Evolutionary conservation across 2,888 invertebrate species (phyloP).

Genomic region (Lissonota sp.): DNA sequence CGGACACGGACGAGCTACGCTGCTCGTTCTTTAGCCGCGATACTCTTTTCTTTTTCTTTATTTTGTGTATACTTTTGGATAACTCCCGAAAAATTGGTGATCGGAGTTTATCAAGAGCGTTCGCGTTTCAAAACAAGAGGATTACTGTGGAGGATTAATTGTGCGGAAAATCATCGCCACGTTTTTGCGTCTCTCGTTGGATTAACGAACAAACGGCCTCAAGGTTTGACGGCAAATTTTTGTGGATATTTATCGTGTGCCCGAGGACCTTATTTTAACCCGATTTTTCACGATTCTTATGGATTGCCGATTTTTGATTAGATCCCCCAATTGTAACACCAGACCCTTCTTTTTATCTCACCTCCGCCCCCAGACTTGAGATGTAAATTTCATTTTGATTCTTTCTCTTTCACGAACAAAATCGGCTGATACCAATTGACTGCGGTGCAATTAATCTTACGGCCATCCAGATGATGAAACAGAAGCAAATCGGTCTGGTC

Average conservation of each 20-base stretch:
- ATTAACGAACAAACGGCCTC: slow-evolving; percentile 53
- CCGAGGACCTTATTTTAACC: no score
- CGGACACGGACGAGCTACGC: slow-evolving; percentile 60
- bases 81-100: neutral
- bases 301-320: no score
- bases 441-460: slow-evolving; percentile 20
- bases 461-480: slow-evolving; percentile 85
- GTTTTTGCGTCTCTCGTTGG: slow-evolving; percentile 27
- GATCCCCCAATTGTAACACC: neutral
- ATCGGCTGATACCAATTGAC: neutral
- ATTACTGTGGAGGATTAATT: slow-evolving; percentile 52
- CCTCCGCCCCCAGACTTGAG: neutral
- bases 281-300: neutral
- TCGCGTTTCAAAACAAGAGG: neutral
- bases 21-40: slow-evolving; percentile 58
- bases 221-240: slow-evolving; percentile 48
- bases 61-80: neutral
- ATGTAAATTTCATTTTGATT: slow-evolving; percentile 26
- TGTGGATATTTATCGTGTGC: neutral
- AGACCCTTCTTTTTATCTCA: neutral
- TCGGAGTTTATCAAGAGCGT: neutral
- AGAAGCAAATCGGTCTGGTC: slow-evolving; percentile 89
- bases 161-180: slow-evolving; percentile 34
- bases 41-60: slow-evolving; percentile 3
- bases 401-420: slow-evolving; percentile 11